Evolutionary conservation across 2,888 invertebrate genomes (phyloP), one percentile per base, ranked within the genome.

Genomic region (Drosophila acutilabella): DNA sequence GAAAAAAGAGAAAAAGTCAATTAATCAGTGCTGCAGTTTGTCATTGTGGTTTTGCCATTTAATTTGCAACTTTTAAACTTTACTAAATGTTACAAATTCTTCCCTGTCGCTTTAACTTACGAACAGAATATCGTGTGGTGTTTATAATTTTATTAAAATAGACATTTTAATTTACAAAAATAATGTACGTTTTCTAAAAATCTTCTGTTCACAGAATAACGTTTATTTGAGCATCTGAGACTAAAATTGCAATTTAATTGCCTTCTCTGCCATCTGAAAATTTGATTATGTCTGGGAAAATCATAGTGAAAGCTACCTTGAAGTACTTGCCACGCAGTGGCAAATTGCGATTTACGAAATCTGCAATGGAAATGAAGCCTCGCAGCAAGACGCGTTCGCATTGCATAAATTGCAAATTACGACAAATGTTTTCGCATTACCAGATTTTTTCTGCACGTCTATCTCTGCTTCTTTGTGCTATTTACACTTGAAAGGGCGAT

Each of bases 361-460:
- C 67, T 69, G 70, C 74, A 78, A 71, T 67, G 56, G 78, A 80
- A 82, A 80, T 85, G 64, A 52, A 53, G 30, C 54, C 42, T 44
- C 48, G 23, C 56, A 40, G 48, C 41, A 58, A 41, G 64, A 51
- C 51, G 47, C 48, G 53, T 54, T 36, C 13, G 36, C 70, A 51
- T 78, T 79, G 71, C 83, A 79, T 81, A 79, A 79, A 82, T 64
- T 71, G 83, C 78, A 68, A 68, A 75, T 79, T 71, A 71, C 57
- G 66, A 66, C 59, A 59, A 58, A 62, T 60, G 73, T 57, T 38
- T 42, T 44, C 64, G 38, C n/a, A 59, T 72, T 64, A 54, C 58
- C 8, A 47, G 18, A 33, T 48, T 45, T 18, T 54, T 65, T 54
- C 33, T 51, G 61, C 68, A 40, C 36, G 41, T 50, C 48, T 56